Conservation (phyloP, 1,140 invertebrate genomes). For the Stenopsyche tienmushanensis region DNA sequence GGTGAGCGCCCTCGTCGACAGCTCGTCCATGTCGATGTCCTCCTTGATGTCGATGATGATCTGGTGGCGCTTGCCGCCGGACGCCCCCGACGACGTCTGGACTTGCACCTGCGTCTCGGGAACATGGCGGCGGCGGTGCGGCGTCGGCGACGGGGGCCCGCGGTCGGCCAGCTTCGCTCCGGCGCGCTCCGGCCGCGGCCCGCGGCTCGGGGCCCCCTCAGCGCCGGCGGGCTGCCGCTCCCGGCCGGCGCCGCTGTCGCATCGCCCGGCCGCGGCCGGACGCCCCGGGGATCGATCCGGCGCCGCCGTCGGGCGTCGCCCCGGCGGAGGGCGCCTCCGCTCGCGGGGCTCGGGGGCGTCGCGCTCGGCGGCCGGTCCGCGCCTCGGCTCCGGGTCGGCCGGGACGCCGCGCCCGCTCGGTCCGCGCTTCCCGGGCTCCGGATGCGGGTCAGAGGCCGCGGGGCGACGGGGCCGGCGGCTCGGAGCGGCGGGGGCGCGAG, state of each 20-base stretch:
- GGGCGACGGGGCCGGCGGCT: background rate
- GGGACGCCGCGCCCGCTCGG: background rate
- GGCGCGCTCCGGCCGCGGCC: background rate
- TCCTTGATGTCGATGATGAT: conserved; percentile 58
- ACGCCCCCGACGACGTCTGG: conserved; percentile 46
- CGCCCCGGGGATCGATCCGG: background rate
- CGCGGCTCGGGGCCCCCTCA: background rate
- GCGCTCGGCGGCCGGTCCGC: background rate
- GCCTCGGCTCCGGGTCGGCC: background rate
- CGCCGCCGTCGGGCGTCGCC: background rate
- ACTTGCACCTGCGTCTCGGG: conserved; percentile 50
- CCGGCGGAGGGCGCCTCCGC: background rate
- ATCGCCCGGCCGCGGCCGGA: background rate
- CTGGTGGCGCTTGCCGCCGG: conserved; percentile 53
- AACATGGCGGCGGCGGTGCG: conserved; percentile 49
- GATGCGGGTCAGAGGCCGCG: conserved; percentile 9
- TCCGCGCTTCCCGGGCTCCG: background rate
- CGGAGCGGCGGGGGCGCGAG: background rate
- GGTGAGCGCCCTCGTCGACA: conserved; percentile 53
- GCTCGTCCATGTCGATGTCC: conserved; percentile 55
- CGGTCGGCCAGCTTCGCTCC: too few relatives aligned
- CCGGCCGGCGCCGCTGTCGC: background rate
- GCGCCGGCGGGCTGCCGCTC: background rate
- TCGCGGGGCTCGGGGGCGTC: background rate
- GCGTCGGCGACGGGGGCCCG: conserved; percentile 45